phyloP scores from a whole-genome alignment of 2,113 vertebrate species.

The Atherinomorus stipes region DNA sequence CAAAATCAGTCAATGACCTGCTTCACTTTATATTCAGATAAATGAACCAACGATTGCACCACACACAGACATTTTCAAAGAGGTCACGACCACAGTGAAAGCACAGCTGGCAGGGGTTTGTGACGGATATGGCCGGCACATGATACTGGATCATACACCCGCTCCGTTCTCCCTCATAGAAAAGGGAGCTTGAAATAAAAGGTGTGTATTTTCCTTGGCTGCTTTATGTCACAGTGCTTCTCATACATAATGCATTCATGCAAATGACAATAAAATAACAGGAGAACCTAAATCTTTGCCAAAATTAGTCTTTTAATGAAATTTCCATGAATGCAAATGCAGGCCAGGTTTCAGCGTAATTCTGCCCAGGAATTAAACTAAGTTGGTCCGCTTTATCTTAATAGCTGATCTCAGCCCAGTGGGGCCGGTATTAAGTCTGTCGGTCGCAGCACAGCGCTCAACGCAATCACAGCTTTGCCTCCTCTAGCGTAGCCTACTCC shows the following conservation, averaged over 20 bases:
- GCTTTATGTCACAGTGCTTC: constrained; percentile 65
- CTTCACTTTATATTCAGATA: constrained; percentile 70
- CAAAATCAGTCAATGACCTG: constrained; percentile 56
- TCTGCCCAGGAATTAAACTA: constrained; percentile 82
- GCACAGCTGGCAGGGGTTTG: constrained; percentile 45
- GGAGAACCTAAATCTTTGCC: constrained; percentile 79
- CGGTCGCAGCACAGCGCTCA: constrained; percentile 73
- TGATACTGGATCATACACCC: constrained; percentile 52
- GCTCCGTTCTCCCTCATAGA: constrained; percentile 46
- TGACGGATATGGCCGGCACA: constrained; percentile 51
- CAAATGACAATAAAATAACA: constrained; percentile 80
- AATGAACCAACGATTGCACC: constrained; percentile 66
- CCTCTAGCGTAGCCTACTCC: constrained; percentile 81
- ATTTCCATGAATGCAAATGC: constrained; percentile 84
- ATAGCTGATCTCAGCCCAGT: constrained; percentile 84
- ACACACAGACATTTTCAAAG: constrained; percentile 52
- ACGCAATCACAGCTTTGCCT: constrained; percentile 84
- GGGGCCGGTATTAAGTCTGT: constrained; percentile 78
- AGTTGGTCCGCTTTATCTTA: constrained; percentile 84
- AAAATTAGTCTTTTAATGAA: constrained; percentile 85
- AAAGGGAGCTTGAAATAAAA: constrained; percentile 58
- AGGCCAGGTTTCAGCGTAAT: constrained; percentile 75
- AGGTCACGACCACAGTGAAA: constrained; percentile 64
- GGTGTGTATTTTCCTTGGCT: constrained; percentile 61
- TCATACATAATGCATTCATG: constrained; percentile 82